phyloP scores from a whole-genome alignment of 2,888 invertebrate genomes.

The Therioaphis trifolii region DNA sequence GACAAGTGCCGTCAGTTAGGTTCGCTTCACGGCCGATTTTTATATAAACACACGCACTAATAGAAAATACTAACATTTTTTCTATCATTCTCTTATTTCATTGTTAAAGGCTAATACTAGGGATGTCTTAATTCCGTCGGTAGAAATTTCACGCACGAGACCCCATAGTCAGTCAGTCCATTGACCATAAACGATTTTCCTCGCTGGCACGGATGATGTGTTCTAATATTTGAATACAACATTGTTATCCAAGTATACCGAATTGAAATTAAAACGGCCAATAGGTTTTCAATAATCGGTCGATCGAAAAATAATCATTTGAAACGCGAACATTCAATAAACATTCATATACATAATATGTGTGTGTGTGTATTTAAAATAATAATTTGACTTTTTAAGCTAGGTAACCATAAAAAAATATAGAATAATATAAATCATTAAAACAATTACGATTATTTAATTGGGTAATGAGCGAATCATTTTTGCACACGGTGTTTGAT shows the following conservation, averaged over 20 bases:
- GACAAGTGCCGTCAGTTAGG: conserved; percentile 59
- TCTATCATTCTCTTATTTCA: conserved; percentile 23
- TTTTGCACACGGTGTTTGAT: no score
- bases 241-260: not conserved
- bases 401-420: no score
- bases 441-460: no score
- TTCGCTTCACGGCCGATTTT: conserved; percentile 62
- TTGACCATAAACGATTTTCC: conserved; percentile 58
- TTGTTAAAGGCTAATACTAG: conserved; percentile 42
- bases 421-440: no score
- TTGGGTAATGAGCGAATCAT: no score
- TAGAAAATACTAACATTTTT: conserved; percentile 46
- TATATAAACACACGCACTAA: conserved; percentile 35
- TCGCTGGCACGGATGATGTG: conserved; percentile 23
- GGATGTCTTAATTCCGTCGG: conserved; percentile 55
- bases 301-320: no score
- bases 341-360: no score
- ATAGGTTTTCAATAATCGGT: no score
- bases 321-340: no score
- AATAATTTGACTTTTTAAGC: no score
- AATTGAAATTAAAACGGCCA: conserved; percentile 29
- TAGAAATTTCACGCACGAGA: conserved; percentile 61
- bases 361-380: no score
- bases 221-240: conserved; percentile 30
- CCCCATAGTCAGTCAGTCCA: conserved; percentile 38